These are phyloP conservation scores for Tyrannus savana DNA, from an alignment of 2,113 vertebrate species.

Conservation along the genomic window DNA sequence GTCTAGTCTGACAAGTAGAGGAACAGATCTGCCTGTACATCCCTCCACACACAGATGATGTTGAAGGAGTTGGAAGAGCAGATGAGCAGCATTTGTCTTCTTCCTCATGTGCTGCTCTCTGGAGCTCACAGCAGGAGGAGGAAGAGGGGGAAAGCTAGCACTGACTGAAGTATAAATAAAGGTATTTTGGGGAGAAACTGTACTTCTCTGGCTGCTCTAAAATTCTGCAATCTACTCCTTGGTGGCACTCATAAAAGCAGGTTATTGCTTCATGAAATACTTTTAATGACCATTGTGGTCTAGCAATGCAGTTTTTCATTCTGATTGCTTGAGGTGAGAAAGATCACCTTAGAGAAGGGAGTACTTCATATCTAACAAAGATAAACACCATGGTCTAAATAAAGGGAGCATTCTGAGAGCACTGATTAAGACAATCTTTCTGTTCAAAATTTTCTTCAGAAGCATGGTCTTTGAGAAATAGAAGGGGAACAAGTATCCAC, in stretches of 20 bases:
- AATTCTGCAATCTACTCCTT: neutral
- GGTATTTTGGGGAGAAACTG: neutral
- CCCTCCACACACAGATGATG: neutral
- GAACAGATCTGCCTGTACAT: neutral
- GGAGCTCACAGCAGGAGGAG: neutral
- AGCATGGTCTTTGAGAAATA: neutral
- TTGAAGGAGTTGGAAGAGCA: neutral
- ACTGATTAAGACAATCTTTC: neutral
- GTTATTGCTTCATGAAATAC: neutral
- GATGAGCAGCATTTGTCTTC: neutral
- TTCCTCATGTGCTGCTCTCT: neutral
- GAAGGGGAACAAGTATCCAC: neutral
- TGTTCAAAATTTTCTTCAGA: neutral
- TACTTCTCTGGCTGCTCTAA: neutral
- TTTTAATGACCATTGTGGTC: neutral
- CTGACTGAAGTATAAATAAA: neutral
- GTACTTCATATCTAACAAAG: neutral
- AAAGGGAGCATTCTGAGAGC: neutral
- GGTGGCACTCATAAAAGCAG: neutral
- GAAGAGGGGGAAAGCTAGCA: neutral
- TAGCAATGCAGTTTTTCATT: neutral
- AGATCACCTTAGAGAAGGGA: neutral
- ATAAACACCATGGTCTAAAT: neutral
- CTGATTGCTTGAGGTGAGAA: neutral
- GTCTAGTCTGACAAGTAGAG: neutral